These are phyloP conservation scores for Bubo bubo DNA, from an alignment of 2,113 vertebrate species.

Conservation along the genomic window DNA sequence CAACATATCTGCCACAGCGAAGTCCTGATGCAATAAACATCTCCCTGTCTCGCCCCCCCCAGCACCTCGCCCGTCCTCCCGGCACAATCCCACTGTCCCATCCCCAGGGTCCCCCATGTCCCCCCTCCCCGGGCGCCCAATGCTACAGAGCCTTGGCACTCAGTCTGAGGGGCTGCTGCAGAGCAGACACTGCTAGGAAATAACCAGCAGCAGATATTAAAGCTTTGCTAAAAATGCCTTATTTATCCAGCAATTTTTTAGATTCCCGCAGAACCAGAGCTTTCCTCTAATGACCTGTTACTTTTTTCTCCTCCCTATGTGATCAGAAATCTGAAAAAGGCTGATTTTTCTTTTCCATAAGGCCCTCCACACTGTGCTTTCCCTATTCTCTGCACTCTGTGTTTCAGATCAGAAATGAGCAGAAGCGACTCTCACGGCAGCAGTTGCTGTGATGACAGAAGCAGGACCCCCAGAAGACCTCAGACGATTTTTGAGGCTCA, in stretches of 20 bases:
- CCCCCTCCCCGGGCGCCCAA: too few species aligned
- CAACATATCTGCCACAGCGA: accelerated
- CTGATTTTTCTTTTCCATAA: neutral
- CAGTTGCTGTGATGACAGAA: neutral
- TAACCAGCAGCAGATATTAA: neutral
- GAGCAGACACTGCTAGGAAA: neutral
- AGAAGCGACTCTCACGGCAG: neutral
- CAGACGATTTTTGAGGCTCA: neutral
- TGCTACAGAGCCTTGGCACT: neutral
- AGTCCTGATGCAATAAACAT: neutral
- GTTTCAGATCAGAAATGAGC: neutral
- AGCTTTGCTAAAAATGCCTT: neutral
- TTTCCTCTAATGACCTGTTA: neutral
- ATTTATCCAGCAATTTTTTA: neutral
- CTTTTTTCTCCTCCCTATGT: neutral
- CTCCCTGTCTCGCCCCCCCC: neutral
- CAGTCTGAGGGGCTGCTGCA: neutral
- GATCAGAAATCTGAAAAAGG: neutral
- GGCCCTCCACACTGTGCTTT: neutral
- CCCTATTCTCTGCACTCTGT: accelerated
- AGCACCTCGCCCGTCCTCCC: accelerated
- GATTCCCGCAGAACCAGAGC: neutral
- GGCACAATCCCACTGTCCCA: accelerated
- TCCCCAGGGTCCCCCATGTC: too few species aligned
- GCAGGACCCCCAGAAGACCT: neutral